phyloP scores from a whole-genome alignment of 2,113 vertebrate genomes.

The Tachysurus fulvidraco region DNA sequence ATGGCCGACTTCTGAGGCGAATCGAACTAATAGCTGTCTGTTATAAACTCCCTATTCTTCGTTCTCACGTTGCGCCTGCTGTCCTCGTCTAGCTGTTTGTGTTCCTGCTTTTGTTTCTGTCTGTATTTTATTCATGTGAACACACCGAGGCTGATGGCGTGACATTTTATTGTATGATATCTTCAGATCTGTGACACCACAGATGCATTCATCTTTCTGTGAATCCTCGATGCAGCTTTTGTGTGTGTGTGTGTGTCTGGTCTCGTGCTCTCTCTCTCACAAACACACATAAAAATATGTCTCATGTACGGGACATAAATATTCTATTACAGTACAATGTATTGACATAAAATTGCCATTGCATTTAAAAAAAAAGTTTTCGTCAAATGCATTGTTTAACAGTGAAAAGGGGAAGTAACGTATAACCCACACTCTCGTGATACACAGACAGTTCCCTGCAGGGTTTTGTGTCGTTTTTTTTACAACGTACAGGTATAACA shows the following conservation, averaged over 20 bases:
- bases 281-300: not conserved
- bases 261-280: not conserved
- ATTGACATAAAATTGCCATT: not conserved
- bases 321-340: too few species aligned
- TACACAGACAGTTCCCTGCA: not conserved
- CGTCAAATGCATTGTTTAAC: not conserved
- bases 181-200: slow-evolving; percentile 4
- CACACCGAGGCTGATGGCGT: not conserved
- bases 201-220: not conserved
- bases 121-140: not conserved
- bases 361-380: not conserved
- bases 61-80: not conserved
- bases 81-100: not conserved
- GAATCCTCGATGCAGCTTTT: slow-evolving; percentile 3
- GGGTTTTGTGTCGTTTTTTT: not conserved
- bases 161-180: slow-evolving; percentile 21
- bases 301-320: not conserved
- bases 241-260: not conserved
- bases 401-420: not conserved
- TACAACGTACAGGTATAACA: not conserved
- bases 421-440: not conserved
- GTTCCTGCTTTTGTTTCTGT: not conserved
- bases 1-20: not conserved
- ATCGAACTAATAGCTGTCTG: not conserved
- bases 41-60: not conserved